Evolutionary conservation across 2,113 vertebrate species (phyloP).

Genomic region (Gorsachius goisagi): DNA sequence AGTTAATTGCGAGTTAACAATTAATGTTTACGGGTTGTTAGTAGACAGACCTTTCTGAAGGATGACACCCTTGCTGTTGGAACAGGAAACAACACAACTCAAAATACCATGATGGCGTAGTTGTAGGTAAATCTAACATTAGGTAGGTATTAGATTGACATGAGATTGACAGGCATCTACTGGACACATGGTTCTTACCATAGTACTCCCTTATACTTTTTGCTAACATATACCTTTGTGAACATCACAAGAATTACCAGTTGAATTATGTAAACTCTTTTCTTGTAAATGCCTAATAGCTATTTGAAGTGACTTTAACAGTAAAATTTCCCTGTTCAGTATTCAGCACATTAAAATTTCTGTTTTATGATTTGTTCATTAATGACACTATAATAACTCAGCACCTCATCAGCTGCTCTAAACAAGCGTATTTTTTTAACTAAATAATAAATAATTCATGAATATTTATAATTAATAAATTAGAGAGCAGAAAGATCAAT

Average conservation of each 20-base stretch:
- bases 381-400: slow-evolving; percentile 59
- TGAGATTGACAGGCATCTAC: not conserved
- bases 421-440: slow-evolving; percentile 45
- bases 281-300: slow-evolving; percentile 1
- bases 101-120: not conserved
- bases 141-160: not conserved
- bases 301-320: slow-evolving; percentile 43
- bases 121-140: not conserved
- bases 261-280: not conserved
- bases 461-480: slow-evolving; percentile 69
- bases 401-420: slow-evolving; percentile 59
- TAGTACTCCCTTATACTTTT: not conserved
- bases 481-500: slow-evolving; percentile 50
- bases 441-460: slow-evolving; percentile 62
- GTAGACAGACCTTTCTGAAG: not conserved
- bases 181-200: not conserved
- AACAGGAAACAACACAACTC: not conserved
- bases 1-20: not conserved
- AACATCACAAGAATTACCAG: not conserved
- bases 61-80: not conserved
- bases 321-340: slow-evolving; percentile 31
- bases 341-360: slow-evolving; percentile 51
- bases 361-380: slow-evolving; percentile 58
- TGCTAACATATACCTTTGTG: not conserved
- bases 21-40: not conserved